Evolutionary conservation across 2,797 vertebrate genomes (phyloP).

Genomic region (Peromyscus melanophrys): DNA sequence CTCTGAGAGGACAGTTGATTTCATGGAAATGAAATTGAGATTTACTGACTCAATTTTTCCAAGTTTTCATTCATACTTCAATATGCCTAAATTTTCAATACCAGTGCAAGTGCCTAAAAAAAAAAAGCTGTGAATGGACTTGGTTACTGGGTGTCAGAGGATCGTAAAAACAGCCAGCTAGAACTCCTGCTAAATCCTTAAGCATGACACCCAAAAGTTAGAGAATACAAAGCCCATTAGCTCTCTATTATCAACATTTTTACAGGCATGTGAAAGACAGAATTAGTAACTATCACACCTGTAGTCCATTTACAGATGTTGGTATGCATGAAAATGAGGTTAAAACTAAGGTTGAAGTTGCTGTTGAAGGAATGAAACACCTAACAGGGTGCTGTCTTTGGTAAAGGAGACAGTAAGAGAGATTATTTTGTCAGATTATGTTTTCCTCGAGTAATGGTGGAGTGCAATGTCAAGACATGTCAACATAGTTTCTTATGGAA

Average conservation of each 20-base stretch:
- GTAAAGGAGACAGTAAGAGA: background rate
- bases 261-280: background rate
- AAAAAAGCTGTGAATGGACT: background rate
- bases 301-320: background rate
- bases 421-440: background rate
- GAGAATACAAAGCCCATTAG: background rate
- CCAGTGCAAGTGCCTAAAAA: background rate
- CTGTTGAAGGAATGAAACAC: background rate
- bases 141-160: background rate
- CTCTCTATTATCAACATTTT: background rate
- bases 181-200: background rate
- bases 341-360: constrained; percentile 9
- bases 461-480: background rate
- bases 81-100: background rate
- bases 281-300: background rate
- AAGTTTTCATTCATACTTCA: background rate
- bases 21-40: background rate
- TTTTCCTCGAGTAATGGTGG: background rate
- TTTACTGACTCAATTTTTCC: background rate
- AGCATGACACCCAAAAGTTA: background rate
- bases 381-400: background rate
- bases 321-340: background rate
- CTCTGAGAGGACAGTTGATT: background rate
- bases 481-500: background rate
- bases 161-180: background rate